Conservation (phyloP, 2,797 vertebrate species). For the Halcyon smyrnensis region DNA sequence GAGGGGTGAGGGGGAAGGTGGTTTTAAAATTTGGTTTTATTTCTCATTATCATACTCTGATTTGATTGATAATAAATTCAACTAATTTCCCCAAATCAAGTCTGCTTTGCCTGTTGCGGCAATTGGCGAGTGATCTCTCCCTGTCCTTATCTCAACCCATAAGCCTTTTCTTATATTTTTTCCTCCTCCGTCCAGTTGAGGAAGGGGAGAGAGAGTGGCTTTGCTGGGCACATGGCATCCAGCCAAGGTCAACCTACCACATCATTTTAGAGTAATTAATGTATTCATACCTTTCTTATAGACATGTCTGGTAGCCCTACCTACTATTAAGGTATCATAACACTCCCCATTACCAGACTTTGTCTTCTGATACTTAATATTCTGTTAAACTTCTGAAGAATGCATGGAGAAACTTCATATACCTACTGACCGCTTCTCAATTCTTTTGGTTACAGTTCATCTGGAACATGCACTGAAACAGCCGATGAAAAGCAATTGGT, state of each 20-base stretch:
- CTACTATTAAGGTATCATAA: not conserved
- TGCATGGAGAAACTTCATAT: not conserved
- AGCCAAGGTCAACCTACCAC: not conserved
- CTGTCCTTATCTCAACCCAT: rapidly evolving
- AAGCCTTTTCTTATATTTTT: not conserved
- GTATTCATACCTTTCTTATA: not conserved
- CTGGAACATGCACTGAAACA: not conserved
- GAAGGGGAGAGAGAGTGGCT: not conserved
- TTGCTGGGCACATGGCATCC: too few relatives aligned
- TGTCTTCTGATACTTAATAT: not conserved
- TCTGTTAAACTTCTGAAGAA: not conserved
- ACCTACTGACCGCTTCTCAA: not conserved
- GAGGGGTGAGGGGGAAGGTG: not conserved
- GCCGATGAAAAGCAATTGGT: not conserved
- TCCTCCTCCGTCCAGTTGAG: not conserved
- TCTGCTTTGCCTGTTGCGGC: not conserved
- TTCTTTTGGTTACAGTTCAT: not conserved
- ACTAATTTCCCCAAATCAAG: too few relatives aligned
- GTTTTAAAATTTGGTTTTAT: not conserved
- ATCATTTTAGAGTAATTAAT: not conserved
- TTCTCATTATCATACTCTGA: not conserved
- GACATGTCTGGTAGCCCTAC: not conserved
- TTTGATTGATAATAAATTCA: not conserved
- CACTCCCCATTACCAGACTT: not conserved
- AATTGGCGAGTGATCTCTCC: not conserved